Percentiles rank a stretch among this genome's conserved stretches.
Evolutionary conservation across 2,888 invertebrate genomes (phyloP).

Genomic region (Apotomis capreana): DNA sequence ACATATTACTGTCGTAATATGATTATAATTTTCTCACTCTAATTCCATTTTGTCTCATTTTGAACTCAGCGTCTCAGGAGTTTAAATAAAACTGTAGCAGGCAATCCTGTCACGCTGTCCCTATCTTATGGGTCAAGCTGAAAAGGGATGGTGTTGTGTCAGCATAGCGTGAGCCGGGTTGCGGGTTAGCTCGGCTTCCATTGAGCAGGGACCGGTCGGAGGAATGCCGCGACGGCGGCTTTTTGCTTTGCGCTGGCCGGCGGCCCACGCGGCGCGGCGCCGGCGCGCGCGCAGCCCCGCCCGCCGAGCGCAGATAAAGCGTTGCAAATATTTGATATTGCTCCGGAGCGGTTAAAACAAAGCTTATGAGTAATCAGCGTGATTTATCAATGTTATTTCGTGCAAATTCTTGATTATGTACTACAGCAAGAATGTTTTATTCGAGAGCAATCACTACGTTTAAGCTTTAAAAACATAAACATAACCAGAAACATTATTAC

Average conservation of each 20-base stretch:
- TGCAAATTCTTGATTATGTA: slow-evolving; percentile 2
- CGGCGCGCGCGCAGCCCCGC: slow-evolving; percentile 71
- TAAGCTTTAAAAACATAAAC: too few species aligned
- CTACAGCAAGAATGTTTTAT: not conserved
- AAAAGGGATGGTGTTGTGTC: not conserved
- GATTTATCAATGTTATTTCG: slow-evolving; percentile 20
- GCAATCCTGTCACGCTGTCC: not conserved
- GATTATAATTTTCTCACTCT: slow-evolving; percentile 66
- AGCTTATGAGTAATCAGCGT: slow-evolving; percentile 20
- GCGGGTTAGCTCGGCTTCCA: slow-evolving; percentile 65
- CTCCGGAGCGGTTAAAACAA: slow-evolving; percentile 18
- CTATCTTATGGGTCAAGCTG: not conserved
- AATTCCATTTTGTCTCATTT: slow-evolving; percentile 3
- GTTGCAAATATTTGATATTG: slow-evolving; percentile 63
- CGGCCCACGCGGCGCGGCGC: slow-evolving; percentile 62
- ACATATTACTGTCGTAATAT: slow-evolving; percentile 67
- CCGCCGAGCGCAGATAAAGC: slow-evolving; percentile 66
- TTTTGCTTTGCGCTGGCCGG: slow-evolving; percentile 61
- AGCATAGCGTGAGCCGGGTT: slow-evolving; percentile 28
- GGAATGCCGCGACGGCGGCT: slow-evolving; percentile 77
- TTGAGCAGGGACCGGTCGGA: slow-evolving; percentile 77
- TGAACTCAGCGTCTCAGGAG: not conserved
- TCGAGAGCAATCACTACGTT: not conserved
- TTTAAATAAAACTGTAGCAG: not conserved
- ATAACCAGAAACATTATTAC: not conserved